Conservation (phyloP, 2,888 invertebrate species). For the Perithous albicinctus region DNA sequence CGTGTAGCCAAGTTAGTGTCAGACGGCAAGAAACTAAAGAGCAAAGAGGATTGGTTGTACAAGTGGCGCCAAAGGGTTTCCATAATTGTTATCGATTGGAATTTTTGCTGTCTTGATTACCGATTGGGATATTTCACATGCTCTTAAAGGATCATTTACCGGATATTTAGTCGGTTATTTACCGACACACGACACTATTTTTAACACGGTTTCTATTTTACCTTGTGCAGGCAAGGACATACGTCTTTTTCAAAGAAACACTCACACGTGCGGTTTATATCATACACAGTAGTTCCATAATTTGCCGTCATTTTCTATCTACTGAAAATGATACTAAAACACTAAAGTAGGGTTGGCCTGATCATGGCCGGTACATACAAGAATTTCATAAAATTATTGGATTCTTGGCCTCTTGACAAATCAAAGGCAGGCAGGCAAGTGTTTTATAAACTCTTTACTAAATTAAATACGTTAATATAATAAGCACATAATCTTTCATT, state of each 20-base stretch:
- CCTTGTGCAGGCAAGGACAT: neutral
- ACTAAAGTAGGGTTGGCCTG: constrained; percentile 20
- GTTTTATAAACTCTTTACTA: constrained; percentile 43
- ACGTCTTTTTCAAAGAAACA: neutral
- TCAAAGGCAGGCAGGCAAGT: constrained; percentile 90
- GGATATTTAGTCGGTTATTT: too few relatives aligned
- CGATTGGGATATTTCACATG: neutral
- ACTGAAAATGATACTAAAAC: constrained; percentile 39
- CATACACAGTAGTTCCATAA: neutral
- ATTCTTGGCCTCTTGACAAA: constrained; percentile 92
- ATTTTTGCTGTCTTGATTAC: neutral
- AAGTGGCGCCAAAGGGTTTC: neutral
- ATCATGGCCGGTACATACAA: constrained; percentile 90
- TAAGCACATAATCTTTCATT: constrained; percentile 38
- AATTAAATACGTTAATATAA: constrained; percentile 53
- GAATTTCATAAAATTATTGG: constrained; percentile 90
- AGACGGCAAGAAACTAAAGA: neutral
- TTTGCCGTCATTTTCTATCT: neutral
- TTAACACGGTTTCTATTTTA: neutral
- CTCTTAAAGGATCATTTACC: too few relatives aligned
- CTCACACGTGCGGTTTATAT: neutral
- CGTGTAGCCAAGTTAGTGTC: neutral
- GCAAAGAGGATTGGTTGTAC: neutral
- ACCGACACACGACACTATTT: neutral
- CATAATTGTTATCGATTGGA: neutral